A percentile compares a stretch with the other conserved stretches of the same genome.
Conservation (phyloP, 2,113 vertebrate species). For the Microcebus jonahi region DNA sequence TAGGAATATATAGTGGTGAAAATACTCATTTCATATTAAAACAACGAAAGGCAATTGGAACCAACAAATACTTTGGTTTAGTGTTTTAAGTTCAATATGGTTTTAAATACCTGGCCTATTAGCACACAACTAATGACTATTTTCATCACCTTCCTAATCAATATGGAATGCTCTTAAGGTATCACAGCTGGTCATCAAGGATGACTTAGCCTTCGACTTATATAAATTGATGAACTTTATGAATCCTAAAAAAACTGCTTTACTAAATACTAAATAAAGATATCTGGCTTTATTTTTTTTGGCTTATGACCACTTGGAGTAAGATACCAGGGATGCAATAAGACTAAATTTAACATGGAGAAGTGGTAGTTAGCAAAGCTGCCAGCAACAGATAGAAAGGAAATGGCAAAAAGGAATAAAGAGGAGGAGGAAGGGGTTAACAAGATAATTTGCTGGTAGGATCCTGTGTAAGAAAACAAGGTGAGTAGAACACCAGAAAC, state of each 20-base stretch:
- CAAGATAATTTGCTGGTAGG: background rate
- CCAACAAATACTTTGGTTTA: background rate
- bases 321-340: background rate
- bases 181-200: background rate
- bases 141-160: constrained; percentile 32
- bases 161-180: background rate
- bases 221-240: background rate
- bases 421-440: background rate
- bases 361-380: background rate
- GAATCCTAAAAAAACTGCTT: background rate
- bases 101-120: background rate
- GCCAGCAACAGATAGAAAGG: background rate
- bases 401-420: constrained; percentile 1
- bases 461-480: background rate
- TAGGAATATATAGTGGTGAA: background rate
- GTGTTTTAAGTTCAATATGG: background rate
- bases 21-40: constrained; percentile 3
- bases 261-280: constrained; percentile 3
- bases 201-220: background rate
- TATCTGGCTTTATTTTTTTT: background rate
- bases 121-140: background rate
- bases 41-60: background rate
- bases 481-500: background rate
- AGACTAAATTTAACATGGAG: background rate
- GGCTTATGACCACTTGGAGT: constrained; percentile 44